These are phyloP conservation scores for Phasianus colchicus DNA, from an alignment of 2,113 vertebrate species.

Conservation along the genomic window DNA sequence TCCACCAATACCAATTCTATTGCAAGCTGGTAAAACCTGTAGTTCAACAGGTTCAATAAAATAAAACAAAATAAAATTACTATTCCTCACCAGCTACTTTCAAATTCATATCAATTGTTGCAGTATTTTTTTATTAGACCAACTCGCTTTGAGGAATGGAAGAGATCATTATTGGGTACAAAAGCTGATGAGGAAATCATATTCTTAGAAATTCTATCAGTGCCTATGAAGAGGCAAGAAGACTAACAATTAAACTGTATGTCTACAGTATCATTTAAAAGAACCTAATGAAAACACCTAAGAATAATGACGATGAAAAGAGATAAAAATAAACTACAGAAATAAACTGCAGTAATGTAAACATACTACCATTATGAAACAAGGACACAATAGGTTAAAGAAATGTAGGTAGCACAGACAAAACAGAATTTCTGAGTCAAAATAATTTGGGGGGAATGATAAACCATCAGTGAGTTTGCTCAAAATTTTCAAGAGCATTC, in stretches of 20 bases:
- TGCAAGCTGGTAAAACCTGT: constrained; percentile 16
- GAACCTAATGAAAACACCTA: not conserved
- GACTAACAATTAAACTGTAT: not conserved
- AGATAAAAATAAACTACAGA: constrained; percentile 1
- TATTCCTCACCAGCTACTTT: not conserved
- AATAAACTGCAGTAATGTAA: not conserved
- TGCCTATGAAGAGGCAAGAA: not conserved
- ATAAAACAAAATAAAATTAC: not conserved
- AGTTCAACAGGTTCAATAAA: not conserved
- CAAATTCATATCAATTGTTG: not conserved
- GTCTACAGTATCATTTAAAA: not conserved
- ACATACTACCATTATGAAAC: not conserved
- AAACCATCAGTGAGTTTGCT: not conserved
- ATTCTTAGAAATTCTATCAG: not conserved
- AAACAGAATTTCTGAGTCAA: not conserved
- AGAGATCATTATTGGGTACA: not conserved
- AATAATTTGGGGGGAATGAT: not conserved
- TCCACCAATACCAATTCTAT: not conserved
- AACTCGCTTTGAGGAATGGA: not conserved
- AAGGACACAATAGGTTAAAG: not conserved
- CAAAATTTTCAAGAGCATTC: not conserved
- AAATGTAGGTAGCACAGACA: not conserved
- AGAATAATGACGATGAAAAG: not conserved
- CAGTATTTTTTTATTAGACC: not conserved
- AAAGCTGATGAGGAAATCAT: constrained; percentile 3